Evolutionary conservation across 1,140 invertebrate genomes (phyloP).

Genomic region (Oryctes rhinoceros): DNA sequence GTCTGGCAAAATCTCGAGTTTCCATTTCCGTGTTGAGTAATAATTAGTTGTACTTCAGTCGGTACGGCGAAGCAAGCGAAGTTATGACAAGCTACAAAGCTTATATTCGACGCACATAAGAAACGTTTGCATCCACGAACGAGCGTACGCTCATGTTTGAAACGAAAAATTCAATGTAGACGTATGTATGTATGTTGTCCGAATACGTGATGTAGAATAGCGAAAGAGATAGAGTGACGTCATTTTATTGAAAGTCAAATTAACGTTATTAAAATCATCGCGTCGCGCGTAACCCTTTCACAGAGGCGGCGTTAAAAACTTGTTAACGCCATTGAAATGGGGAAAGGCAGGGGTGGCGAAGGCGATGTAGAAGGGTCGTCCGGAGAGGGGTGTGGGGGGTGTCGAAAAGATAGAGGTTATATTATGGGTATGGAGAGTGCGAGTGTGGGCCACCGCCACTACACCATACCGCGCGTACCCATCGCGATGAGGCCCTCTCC

Average conservation of each 20-base stretch:
- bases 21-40: too few species aligned
- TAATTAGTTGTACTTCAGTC: too few species aligned
- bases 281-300: slow-evolving; percentile 43
- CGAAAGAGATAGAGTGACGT: slow-evolving; percentile 32
- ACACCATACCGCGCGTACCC: not conserved
- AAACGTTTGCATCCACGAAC: too few species aligned
- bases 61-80: too few species aligned
- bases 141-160: too few species aligned
- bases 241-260: slow-evolving; percentile 43
- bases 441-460: slow-evolving; percentile 12
- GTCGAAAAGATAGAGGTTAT: slow-evolving; percentile 15
- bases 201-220: not conserved
- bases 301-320: slow-evolving; percentile 45
- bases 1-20: too few species aligned
- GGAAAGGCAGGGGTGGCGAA: slow-evolving; percentile 32
- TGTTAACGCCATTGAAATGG: slow-evolving; percentile 46
- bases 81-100: too few species aligned
- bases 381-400: not conserved
- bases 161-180: not conserved
- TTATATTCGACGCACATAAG: too few species aligned
- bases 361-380: not conserved
- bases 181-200: not conserved
- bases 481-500: not conserved
- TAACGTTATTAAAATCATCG: slow-evolving; percentile 42
- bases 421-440: slow-evolving; percentile 17